Evolutionary conservation across 2,888 invertebrate species (phyloP).

Genomic region (Callosobruchus maculatus): DNA sequence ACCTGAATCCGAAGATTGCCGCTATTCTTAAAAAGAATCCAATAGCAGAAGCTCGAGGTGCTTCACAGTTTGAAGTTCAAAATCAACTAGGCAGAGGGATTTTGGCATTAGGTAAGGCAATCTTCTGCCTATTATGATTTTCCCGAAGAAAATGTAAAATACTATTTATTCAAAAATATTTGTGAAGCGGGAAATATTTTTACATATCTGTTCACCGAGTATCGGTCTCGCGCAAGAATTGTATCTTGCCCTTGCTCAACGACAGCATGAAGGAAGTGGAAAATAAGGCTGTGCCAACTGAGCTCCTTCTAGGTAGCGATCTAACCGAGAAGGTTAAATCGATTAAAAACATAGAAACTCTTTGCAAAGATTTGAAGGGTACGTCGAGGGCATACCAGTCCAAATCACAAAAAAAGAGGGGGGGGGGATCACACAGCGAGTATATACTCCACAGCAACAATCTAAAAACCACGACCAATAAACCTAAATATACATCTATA

Average conservation of each 20-base stretch:
- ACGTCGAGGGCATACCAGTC: not conserved
- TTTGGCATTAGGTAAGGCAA: not conserved
- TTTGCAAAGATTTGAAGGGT: not conserved
- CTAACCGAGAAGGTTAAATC: not conserved
- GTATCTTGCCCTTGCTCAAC: slow-evolving; percentile 2
- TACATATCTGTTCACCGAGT: not conserved
- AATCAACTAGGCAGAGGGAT: not conserved
- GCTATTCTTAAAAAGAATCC: not conserved
- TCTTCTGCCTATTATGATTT: not conserved
- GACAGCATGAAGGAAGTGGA: not conserved
- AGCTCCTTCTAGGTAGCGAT: not conserved
- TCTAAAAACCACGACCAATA: no score
- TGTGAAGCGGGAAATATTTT: not conserved
- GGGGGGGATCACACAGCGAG: not conserved
- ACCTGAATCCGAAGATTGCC: not conserved
- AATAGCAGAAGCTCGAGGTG: no score
- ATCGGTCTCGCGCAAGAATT: not conserved
- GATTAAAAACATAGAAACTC: not conserved
- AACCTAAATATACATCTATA: no score
- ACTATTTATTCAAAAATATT: not conserved
- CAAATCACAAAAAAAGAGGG: not conserved
- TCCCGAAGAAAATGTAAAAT: not conserved
- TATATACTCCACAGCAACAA: not conserved
- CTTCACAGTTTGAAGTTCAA: not conserved
- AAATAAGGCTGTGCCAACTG: not conserved